These are phyloP conservation scores for Epistrophe eligans DNA, from an alignment of 2,888 invertebrate species.

Conservation along the genomic window DNA sequence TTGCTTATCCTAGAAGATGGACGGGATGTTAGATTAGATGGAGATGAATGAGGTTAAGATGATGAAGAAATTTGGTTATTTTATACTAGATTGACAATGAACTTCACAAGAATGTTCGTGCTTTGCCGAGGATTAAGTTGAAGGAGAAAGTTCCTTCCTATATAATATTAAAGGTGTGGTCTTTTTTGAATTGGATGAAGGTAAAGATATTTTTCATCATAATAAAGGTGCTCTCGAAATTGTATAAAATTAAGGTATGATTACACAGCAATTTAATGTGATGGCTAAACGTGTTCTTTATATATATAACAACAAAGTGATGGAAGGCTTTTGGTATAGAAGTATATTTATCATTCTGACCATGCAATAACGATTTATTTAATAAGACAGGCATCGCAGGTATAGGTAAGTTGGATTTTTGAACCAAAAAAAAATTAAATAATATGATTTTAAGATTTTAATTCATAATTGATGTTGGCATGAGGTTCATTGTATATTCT, in stretches of 20 bases:
- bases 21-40: constrained; percentile 28
- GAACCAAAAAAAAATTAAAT: background rate
- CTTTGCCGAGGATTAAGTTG: background rate
- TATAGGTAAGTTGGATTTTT: background rate
- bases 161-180: background rate
- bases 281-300: constrained; percentile 5
- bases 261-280: constrained; percentile 36
- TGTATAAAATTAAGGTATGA: constrained; percentile 18
- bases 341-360: constrained; percentile 11
- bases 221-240: constrained; percentile 26
- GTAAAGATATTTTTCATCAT: constrained; percentile 11
- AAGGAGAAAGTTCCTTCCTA: background rate
- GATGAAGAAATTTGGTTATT: constrained; percentile 50
- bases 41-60: constrained; percentile 32
- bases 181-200: background rate
- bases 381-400: background rate
- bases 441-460: constrained; percentile 2
- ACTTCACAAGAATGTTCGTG: constrained; percentile 35
- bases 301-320: background rate
- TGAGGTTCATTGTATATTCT: background rate
- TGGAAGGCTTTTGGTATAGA: background rate
- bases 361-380: constrained; percentile 14
- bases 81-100: constrained; percentile 60
- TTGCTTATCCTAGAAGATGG: constrained; percentile 49
- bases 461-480: background rate